A percentile compares a stretch with the other conserved stretches of the same genome.
Evolutionary conservation across 2,113 vertebrate genomes (phyloP).

Genomic region (Piaya cayana): DNA sequence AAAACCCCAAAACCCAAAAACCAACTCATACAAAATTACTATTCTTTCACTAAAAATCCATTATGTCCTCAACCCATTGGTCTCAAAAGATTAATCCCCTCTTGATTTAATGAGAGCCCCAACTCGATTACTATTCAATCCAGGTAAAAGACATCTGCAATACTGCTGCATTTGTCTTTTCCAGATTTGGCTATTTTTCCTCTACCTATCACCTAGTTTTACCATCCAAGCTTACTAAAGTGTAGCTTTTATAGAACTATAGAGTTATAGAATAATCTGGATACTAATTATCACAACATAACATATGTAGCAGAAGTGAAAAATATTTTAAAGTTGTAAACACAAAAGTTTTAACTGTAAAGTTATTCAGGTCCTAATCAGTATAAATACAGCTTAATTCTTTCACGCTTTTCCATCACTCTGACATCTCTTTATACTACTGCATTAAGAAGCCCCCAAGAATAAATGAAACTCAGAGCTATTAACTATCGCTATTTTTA

Average conservation of each 20-base stretch:
- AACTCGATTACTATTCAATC: slow-evolving; percentile 40
- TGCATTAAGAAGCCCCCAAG: background rate
- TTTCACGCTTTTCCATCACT: background rate
- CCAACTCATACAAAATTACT: background rate
- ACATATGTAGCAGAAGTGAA: background rate
- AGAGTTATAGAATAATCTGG: background rate
- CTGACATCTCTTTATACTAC: background rate
- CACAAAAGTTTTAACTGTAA: slow-evolving; percentile 14
- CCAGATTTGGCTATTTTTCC: background rate
- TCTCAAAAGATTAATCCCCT: background rate
- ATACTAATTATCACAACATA: background rate
- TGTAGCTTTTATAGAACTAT: background rate
- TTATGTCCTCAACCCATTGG: background rate
- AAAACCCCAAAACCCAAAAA: background rate
- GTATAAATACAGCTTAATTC: background rate
- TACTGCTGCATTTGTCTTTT: slow-evolving; percentile 54
- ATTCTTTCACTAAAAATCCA: background rate
- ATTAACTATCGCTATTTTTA: background rate
- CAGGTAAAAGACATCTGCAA: slow-evolving; percentile 62
- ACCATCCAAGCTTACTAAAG: background rate
- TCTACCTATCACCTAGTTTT: background rate
- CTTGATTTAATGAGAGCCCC: background rate
- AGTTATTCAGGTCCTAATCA: background rate
- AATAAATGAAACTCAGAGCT: slow-evolving; percentile 1
- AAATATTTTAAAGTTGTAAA: slow-evolving; percentile 4